These are phyloP conservation scores for Diarsia rubi DNA, from an alignment of 2,888 invertebrate genomes.

Conservation along the genomic window DNA sequence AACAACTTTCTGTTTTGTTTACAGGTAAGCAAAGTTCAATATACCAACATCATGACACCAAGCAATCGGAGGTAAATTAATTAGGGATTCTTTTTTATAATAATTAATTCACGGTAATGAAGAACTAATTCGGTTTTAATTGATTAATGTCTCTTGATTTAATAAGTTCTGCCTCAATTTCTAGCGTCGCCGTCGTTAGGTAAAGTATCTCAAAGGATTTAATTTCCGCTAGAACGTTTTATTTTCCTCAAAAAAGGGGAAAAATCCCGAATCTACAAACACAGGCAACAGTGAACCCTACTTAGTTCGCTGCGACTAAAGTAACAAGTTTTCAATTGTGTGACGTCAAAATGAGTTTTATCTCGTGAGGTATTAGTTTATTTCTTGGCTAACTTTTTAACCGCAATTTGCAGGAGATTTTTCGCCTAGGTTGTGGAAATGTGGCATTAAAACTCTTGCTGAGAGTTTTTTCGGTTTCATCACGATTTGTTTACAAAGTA, in stretches of 20 bases:
- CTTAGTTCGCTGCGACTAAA: constrained; percentile 13
- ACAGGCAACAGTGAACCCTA: not conserved
- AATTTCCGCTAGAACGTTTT: too few relatives aligned
- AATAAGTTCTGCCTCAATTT: not conserved
- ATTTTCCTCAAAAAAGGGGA: not conserved
- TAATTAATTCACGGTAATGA: too few relatives aligned
- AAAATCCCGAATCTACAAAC: not conserved
- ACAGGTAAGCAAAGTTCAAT: too few relatives aligned
- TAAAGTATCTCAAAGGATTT: not conserved
- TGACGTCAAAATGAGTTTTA: constrained; percentile 55
- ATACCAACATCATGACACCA: not conserved
- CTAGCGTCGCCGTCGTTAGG: not conserved
- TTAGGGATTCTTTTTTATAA: not conserved
- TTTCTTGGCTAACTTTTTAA: constrained; percentile 35
- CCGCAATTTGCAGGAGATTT: constrained; percentile 36
- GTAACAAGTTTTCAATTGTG: constrained; percentile 64
- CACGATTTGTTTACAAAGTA: not conserved
- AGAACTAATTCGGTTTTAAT: not conserved
- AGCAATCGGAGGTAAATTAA: not conserved
- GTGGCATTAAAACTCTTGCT: not conserved
- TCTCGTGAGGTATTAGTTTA: constrained; percentile 54
- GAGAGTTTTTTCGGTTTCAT: not conserved
- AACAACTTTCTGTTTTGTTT: too few relatives aligned
- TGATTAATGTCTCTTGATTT: not conserved
- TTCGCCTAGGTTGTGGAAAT: constrained; percentile 17